Base-by-base conservation (phyloP, 2,888 invertebrate genomes). In the Tenthredo distinguenda region DNA sequence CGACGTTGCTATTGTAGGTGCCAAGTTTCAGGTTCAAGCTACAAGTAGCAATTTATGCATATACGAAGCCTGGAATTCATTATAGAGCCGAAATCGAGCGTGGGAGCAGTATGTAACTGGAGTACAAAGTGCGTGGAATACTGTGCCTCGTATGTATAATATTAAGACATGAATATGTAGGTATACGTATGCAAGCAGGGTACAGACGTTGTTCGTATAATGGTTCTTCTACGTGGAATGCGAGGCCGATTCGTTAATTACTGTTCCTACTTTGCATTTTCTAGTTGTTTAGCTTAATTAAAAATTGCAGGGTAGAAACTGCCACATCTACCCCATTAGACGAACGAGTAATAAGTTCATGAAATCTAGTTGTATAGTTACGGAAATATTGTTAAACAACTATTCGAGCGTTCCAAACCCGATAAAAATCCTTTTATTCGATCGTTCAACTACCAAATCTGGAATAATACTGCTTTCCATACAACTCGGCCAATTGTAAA, bases 181-280 rank as follows among this genome's bases (percentile, higher is more conserved):
- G 10, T 62, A 62, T 62, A 62, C 10, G 10, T 34, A 68, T 34
- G 68, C 12, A 43, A 74, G 12, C 26, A 21, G 26, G 40, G 40
- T 40, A 74, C 21, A 43, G 21, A 74, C 74, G 43, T 21, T 40
- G 10, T 74, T 74, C 43, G 55, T 55, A 31, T 43, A 74, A 74
- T 74, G 74, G 43, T 74, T 40, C 21, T 43, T 26, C 43, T 43
- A 74, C 43, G 40, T 43, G 74, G 74, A 40, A 43, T 74, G 26
- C 15, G 26, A 21, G 31, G 15, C 26, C 43, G 7, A 31, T 74
- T 26, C 43, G 43, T 72, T 47, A 74, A 74, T 74, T 43, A 43
- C 43, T 43, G 15, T 26, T 31, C 43, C 12, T 26, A 21, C 26
- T 43, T 74, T 26, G 43, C 43, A 74, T 74, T 43, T 74, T 21